phyloP scores from a whole-genome alignment of 2,113 vertebrate genomes.

The Syngnathus floridae region DNA sequence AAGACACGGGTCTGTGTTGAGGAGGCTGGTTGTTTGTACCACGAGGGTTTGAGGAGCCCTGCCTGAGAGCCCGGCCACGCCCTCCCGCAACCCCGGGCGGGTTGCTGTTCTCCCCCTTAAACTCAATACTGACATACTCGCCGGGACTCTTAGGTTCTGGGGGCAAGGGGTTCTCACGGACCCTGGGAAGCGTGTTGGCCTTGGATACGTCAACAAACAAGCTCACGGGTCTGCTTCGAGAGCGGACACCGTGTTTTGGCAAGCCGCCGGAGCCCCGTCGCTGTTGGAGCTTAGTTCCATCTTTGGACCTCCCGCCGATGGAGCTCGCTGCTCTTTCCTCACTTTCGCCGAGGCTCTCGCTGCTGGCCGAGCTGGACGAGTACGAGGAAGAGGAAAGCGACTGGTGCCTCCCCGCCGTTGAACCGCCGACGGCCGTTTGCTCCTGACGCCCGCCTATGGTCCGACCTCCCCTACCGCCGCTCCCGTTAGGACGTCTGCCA shows the following conservation, averaged over 20 bases:
- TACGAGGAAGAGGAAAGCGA: constrained; percentile 73
- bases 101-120: constrained; percentile 45
- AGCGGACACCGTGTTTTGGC: constrained; percentile 51
- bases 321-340: constrained; percentile 54
- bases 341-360: constrained; percentile 73
- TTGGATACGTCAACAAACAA: constrained; percentile 72
- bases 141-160: constrained; percentile 71
- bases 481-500: constrained; percentile 53
- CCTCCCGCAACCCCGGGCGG: constrained; percentile 24
- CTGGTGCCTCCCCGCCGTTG: constrained; percentile 48
- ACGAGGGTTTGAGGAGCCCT: constrained; percentile 50
- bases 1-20: constrained; percentile 61
- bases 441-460: constrained; percentile 38
- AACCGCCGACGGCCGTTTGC: constrained; percentile 16
- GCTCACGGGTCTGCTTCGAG: constrained; percentile 63
- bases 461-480: constrained; percentile 40
- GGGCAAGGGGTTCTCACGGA: constrained; percentile 61
- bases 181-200: constrained; percentile 71
- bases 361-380: constrained; percentile 76
- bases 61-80: constrained; percentile 38
- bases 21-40: constrained; percentile 41
- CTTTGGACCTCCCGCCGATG: constrained; percentile 44
- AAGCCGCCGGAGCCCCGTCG: constrained; percentile 45
- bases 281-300: constrained; percentile 49
- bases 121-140: constrained; percentile 75